A percentile compares a stretch with the other conserved stretches of the same genome.
Conservation (phyloP, 2,888 invertebrate genomes). For the Amphipyra tragopoginis region DNA sequence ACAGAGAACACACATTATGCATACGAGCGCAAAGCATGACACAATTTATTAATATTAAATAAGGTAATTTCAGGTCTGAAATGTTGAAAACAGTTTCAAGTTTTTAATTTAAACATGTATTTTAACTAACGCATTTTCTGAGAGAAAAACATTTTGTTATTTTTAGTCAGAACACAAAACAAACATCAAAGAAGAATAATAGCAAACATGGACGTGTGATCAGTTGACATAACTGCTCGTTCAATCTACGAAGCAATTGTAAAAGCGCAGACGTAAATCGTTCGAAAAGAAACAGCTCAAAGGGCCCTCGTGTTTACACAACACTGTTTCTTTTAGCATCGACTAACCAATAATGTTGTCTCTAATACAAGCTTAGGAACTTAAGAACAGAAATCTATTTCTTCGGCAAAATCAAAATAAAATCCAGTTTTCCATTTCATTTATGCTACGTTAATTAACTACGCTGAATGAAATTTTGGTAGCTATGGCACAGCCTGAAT, state of each 20-base stretch:
- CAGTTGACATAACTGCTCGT: slow-evolving; percentile 63
- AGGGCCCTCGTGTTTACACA: slow-evolving; percentile 68
- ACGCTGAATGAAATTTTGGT: neutral
- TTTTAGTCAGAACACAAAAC: slow-evolving; percentile 54
- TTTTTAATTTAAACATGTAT: slow-evolving; percentile 16
- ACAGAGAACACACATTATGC: slow-evolving; percentile 25
- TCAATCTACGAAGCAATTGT: slow-evolving; percentile 69
- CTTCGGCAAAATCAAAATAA: slow-evolving; percentile 21
- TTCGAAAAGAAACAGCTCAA: slow-evolving; percentile 71
- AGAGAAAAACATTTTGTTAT: slow-evolving; percentile 31
- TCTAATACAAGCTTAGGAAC: slow-evolving; percentile 49
- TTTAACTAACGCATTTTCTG: slow-evolving; percentile 6
- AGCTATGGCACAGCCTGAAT: slow-evolving; percentile 5
- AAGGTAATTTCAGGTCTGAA: slow-evolving; percentile 1
- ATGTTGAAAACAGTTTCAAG: slow-evolving; percentile 15
- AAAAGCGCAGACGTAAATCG: slow-evolving; percentile 71
- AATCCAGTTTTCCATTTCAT: neutral
- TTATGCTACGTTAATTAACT: slow-evolving; percentile 3
- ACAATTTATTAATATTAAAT: slow-evolving; percentile 25
- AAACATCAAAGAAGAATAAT: slow-evolving; percentile 65
- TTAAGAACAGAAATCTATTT: slow-evolving; percentile 21
- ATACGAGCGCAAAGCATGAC: slow-evolving; percentile 7
- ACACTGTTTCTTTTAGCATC: slow-evolving; percentile 54
- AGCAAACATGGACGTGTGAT: slow-evolving; percentile 62
- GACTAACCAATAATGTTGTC: slow-evolving; percentile 44